phyloP scores from a whole-genome alignment of 2,113 vertebrate genomes.

The Glareola pratincola region DNA sequence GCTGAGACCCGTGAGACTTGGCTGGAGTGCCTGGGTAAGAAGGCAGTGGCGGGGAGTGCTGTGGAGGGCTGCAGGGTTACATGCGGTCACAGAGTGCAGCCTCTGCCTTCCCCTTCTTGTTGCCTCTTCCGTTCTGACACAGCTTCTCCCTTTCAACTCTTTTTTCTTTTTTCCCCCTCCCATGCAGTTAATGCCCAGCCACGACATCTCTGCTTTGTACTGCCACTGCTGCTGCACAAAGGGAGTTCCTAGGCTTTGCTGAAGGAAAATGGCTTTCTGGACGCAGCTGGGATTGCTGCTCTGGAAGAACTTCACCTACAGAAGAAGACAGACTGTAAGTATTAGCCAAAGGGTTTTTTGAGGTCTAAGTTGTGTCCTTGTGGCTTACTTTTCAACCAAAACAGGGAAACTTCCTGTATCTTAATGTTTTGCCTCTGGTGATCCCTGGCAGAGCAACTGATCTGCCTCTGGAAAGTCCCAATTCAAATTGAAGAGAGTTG shows the following conservation, averaged over 20 bases:
- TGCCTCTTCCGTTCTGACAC: not conserved
- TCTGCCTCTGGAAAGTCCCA: not conserved
- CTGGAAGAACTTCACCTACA: constrained; percentile 97
- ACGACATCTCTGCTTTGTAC: constrained; percentile 64
- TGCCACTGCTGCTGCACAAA: constrained; percentile 40
- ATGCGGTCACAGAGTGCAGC: not conserved
- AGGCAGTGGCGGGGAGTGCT: not conserved
- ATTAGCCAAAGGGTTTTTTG: not conserved
- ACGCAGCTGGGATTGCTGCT: constrained; percentile 91
- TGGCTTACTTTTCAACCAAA: not conserved
- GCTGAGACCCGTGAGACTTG: not conserved
- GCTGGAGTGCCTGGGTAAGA: not conserved
- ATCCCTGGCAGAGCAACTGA: not conserved
- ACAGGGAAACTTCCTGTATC: not conserved
- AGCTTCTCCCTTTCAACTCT: not conserved
- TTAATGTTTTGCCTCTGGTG: not conserved
- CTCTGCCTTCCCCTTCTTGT: not conserved
- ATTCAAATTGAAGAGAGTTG: not conserved
- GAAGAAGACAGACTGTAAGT: constrained; percentile 93
- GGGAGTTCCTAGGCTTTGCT: constrained; percentile 20
- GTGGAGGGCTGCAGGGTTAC: not conserved
- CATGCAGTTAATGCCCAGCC: constrained; percentile 81
- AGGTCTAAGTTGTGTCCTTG: not conserved
- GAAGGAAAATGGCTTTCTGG: constrained; percentile 84
- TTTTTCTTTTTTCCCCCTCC: not conserved